phyloP scores from a whole-genome alignment of 2,888 invertebrate genomes.

The Macrophya alboannulata region DNA sequence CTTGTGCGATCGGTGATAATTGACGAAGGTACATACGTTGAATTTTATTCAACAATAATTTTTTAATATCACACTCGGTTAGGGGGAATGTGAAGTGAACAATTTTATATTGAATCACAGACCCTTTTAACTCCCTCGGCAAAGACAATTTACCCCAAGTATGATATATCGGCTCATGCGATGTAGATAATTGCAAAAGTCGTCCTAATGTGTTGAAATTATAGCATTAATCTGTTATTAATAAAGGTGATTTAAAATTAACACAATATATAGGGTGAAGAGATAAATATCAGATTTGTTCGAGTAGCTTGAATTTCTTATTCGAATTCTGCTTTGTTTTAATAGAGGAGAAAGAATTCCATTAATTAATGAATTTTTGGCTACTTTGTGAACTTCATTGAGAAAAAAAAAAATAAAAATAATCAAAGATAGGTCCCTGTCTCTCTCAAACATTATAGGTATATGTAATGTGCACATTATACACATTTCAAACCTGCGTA shows the following conservation, averaged over 20 bases:
- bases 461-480: conserved; percentile 57
- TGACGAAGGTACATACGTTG: neutral
- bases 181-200: conserved; percentile 57
- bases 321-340: conserved; percentile 10
- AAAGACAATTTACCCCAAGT: conserved; percentile 23
- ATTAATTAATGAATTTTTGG: neutral
- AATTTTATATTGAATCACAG: conserved; percentile 16
- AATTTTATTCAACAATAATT: neutral
- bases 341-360: neutral
- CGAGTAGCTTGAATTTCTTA: neutral
- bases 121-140: neutral
- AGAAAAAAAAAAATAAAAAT: neutral
- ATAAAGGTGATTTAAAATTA: conserved; percentile 60
- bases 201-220: conserved; percentile 67
- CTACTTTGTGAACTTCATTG: neutral
- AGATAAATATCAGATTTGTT: conserved; percentile 60
- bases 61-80: neutral
- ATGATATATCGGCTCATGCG: neutral
- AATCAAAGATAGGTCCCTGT: conserved; percentile 12
- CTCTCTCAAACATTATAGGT: neutral
- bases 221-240: conserved; percentile 67
- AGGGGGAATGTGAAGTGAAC: neutral
- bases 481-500: conserved; percentile 61
- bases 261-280: conserved; percentile 52
- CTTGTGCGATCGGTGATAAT: neutral